Conservation (phyloP, 2,797 vertebrate species). For the Eospalax fontanierii region DNA sequence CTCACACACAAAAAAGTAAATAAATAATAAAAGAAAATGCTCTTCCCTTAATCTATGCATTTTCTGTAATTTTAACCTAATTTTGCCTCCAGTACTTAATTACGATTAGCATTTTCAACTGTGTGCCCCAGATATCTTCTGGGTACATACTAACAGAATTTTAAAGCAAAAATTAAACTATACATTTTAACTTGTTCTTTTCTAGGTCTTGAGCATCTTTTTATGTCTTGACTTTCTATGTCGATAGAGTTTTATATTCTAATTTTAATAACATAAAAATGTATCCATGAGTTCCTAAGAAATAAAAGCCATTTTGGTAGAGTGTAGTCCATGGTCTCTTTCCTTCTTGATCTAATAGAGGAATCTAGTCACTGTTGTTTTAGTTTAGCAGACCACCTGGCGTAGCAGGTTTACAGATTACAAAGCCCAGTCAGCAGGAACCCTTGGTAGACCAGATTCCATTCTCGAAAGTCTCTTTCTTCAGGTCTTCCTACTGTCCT, state of each 20-base stretch:
- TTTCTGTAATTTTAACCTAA: conserved; percentile 6
- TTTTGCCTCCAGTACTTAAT: neutral
- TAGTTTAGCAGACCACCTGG: neutral
- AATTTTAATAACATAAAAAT: conserved; percentile 53
- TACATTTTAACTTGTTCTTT: conserved; percentile 32
- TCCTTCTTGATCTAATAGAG: conserved; percentile 12
- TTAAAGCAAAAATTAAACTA: conserved; percentile 35
- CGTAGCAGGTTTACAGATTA: neutral
- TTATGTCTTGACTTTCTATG: neutral
- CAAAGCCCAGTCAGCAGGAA: neutral
- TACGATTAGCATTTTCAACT: neutral
- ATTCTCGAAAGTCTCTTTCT: conserved; percentile 39
- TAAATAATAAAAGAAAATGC: neutral
- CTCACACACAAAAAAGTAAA: too few species aligned
- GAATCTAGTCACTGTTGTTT: neutral
- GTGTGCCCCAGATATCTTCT: conserved; percentile 15
- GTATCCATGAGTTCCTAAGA: neutral
- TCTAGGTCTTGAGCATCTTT: conserved; percentile 55
- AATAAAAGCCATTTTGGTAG: neutral
- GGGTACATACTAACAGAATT: neutral
- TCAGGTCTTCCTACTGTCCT: neutral
- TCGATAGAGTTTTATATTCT: conserved; percentile 56
- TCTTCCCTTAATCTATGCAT: neutral
- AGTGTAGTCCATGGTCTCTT: neutral
- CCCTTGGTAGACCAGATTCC: neutral